A percentile compares a stretch with the other conserved stretches of the same genome.
These are phyloP conservation scores for Agelastica alni DNA, from an alignment of 2,888 invertebrate species.

Conservation along the genomic window DNA sequence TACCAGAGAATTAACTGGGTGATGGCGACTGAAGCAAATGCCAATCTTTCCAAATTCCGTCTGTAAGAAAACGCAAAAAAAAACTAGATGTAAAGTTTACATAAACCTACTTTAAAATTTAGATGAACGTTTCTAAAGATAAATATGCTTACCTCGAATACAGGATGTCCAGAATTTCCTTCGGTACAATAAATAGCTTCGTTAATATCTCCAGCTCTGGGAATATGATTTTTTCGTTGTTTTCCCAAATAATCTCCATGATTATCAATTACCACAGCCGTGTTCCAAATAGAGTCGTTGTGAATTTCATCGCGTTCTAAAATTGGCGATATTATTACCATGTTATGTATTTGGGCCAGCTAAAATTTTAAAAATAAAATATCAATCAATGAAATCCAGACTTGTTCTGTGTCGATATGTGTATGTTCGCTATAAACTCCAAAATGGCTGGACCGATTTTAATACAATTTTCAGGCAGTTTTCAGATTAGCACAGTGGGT, in stretches of 20 bases:
- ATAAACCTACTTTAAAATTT: not conserved
- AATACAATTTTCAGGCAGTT: too few relatives aligned
- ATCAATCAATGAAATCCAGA: too few relatives aligned
- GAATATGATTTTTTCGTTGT: constrained; percentile 97
- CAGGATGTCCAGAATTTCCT: constrained; percentile 92
- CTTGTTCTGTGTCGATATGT: too few relatives aligned
- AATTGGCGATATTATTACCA: constrained; percentile 95
- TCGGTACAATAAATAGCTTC: constrained; percentile 96
- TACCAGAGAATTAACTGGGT: constrained; percentile 97
- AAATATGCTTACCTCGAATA: constrained; percentile 67
- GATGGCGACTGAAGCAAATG: constrained; percentile 96
- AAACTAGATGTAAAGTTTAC: not conserved
- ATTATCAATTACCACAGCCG: constrained; percentile 88
- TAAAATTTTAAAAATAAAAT: constrained; percentile 54
- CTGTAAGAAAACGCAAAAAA: constrained; percentile 55
- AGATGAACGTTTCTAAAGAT: not conserved
- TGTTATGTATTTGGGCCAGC: constrained; percentile 78
- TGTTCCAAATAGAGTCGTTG: constrained; percentile 90
- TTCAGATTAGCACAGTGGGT: too few relatives aligned
- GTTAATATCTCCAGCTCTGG: constrained; percentile 94
- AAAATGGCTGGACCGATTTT: too few relatives aligned
- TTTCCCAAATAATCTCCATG: constrained; percentile 87
- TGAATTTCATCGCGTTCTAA: constrained; percentile 85
- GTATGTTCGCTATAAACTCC: too few relatives aligned
- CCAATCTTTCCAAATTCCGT: constrained; percentile 87